Base-by-base conservation (phyloP, 2,888 invertebrate species). In the Empis stercorea region DNA sequence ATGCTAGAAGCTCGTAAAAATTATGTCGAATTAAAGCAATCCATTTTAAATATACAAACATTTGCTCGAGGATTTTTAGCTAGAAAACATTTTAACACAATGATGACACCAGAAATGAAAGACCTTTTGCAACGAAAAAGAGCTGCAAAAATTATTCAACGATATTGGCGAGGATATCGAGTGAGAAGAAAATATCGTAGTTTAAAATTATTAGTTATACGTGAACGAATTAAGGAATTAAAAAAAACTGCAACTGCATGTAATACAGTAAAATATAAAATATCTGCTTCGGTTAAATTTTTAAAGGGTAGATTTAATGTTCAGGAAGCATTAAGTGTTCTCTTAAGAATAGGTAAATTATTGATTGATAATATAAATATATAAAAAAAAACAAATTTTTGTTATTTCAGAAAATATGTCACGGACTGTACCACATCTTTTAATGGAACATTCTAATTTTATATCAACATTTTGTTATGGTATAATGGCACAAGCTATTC, bases 121-220 rank as follows among this genome's bases (percentile, higher is more conserved):
- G 72, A 71, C 55, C 61, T 72, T 42, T 59, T 66, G 46, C 64
- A 61, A 45, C 65, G 59, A 30, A 63, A 68, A 52, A 70, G 68
- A 52, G 80, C 83, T 5, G 81, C 79, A 11, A 71, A 71, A 3
- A 73, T 73, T 57, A 83, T 84, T 57, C 84, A 84, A 70, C 73
- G 76, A 5, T 63, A 71, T 41, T 77, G 74, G 69, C 73, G 76
- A 2, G 78, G 77, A 0, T 71, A 76, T 56, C 59, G 56, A 20
- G 68, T 58, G 4, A 63, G 70, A 10, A 58, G 57, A 14, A 58
- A 57, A 10, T 62, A 58, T 36, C 59, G 61, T 14, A 59, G 57
- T 44, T 47, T 57, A 10, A 57, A 56, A 14, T 52, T 67, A 1
- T 44, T 52, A 16, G 50, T 51, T 13, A 65, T 68, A 47, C 57